Conservation (phyloP, 2,888 invertebrate species). For the Diaphora mendica region DNA sequence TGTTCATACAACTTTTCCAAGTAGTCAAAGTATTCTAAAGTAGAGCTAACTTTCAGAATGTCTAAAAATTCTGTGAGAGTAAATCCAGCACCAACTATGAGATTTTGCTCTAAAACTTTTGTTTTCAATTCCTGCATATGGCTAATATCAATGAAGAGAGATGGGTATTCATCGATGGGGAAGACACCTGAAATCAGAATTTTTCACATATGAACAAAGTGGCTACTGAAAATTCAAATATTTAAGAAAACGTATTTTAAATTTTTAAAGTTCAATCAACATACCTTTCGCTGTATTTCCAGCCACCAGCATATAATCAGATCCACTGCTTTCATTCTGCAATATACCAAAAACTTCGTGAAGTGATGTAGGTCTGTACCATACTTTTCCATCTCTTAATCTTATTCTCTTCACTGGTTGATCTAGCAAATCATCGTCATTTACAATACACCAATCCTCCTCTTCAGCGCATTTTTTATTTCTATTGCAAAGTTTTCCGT, state of each 20-base stretch:
- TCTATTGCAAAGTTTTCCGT: too few species aligned
- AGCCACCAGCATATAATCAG: conserved; percentile 86
- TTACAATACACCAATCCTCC: conserved; percentile 61
- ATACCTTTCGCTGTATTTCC: conserved; percentile 90
- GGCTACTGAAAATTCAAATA: neutral
- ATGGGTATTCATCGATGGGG: conserved; percentile 66
- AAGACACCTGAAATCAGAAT: conserved; percentile 69
- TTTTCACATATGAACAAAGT: neutral
- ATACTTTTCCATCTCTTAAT: conserved; percentile 69
- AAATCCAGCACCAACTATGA: too few species aligned
- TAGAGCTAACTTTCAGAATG: conserved; percentile 64
- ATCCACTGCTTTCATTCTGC: conserved; percentile 58
- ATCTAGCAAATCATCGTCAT: conserved; percentile 37
- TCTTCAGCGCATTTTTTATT: too few species aligned
- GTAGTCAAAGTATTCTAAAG: conserved; percentile 83
- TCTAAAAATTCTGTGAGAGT: conserved; percentile 83
- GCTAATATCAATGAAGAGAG: conserved; percentile 87
- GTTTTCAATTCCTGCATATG: conserved; percentile 84
- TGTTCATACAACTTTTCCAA: conserved; percentile 87
- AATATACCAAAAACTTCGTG: conserved; percentile 77
- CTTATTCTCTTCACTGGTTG: conserved; percentile 43
- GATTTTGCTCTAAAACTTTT: conserved; percentile 65
- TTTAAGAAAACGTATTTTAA: neutral
- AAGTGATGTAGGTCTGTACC: conserved; percentile 81
- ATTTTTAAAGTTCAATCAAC: too few species aligned